Base-by-base conservation (phyloP, 2,888 invertebrate genomes). In the Epistrophella euchroma region DNA sequence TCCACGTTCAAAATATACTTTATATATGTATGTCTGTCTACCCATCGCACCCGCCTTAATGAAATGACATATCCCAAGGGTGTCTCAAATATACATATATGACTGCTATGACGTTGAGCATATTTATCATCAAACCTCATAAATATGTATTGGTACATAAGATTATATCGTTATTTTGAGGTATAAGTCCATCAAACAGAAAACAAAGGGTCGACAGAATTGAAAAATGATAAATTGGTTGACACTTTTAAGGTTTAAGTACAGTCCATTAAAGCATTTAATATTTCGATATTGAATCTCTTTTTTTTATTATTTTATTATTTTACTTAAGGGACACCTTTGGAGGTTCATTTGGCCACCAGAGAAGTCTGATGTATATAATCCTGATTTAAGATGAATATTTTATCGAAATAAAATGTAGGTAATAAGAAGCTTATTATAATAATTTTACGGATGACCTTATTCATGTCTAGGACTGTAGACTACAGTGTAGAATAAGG, bases 161-260 rank as follows among this genome's bases (percentile, higher is more conserved):
- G 55, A 55, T 55, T 55, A 55, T 55, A 17, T 55, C 28, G 32
- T 55, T 32, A 52, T 7, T 52, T 52, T 52, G 50, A 50, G 50
- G 50, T 50, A 22, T 22, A 28, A 28, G 52, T 52, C 9, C 15
- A 28, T 28, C 25, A 28, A 52, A 2, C n/a, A 2, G 28, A 52
- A 25, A 52, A 52, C 52, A 52, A 52, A n/a, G 25, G n/a, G 28
- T 25, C n/a, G 7, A 28, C 2, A 28, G 28, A 17, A 9, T n/a
- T 55, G 3, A 10, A 17, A 55, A 32, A 32, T 55, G 55, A 55
- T 55, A 28, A 32, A 55, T 55, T n/a, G 55, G 25, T 52, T 52
- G 52, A 52, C 52, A 52, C 25, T 52, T 52, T 52, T 25, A 15
- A 52, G 52, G 52, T 52, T 52, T 52, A 52, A 52, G 52, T 25